Evolutionary conservation across 2,888 invertebrate genomes (phyloP).

Genomic region (Limnephilus rhombicus): DNA sequence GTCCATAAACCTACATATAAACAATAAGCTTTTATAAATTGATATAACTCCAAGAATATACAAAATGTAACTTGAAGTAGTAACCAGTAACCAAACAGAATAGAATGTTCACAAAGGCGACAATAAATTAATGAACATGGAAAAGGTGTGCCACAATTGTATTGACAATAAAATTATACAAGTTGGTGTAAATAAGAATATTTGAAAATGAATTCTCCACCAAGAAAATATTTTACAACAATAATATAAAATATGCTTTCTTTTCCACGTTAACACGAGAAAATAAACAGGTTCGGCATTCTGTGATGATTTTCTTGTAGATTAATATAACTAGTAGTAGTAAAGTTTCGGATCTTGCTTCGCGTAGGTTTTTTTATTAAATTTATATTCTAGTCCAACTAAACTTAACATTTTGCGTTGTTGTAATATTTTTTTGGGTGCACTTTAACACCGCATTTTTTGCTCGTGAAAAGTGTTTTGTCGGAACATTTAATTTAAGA

Average conservation of each 20-base stretch:
- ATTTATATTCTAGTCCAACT: constrained; percentile 33
- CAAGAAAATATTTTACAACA: background rate
- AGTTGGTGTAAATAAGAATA: background rate
- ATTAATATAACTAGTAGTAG: background rate
- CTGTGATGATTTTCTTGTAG: background rate
- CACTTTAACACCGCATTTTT: constrained; percentile 2
- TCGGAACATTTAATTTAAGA: background rate
- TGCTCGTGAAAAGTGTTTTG: background rate
- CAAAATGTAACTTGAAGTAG: background rate
- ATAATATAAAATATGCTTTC: background rate
- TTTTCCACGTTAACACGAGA: background rate
- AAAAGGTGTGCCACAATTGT: background rate
- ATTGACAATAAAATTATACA: background rate
- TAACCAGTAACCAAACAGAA: background rate
- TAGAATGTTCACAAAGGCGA: background rate
- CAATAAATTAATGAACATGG: background rate
- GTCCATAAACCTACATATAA: background rate
- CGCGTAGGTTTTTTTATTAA: constrained; percentile 6
- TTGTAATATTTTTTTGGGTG: background rate
- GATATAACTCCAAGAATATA: background rate
- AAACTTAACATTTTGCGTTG: background rate
- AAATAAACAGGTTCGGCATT: background rate
- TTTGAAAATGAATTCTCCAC: background rate
- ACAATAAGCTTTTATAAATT: background rate
- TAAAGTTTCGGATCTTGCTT: background rate